These are phyloP conservation scores for Cryptotis parvus DNA, from an alignment of 2,113 vertebrate genomes.

Conservation along the genomic window DNA sequence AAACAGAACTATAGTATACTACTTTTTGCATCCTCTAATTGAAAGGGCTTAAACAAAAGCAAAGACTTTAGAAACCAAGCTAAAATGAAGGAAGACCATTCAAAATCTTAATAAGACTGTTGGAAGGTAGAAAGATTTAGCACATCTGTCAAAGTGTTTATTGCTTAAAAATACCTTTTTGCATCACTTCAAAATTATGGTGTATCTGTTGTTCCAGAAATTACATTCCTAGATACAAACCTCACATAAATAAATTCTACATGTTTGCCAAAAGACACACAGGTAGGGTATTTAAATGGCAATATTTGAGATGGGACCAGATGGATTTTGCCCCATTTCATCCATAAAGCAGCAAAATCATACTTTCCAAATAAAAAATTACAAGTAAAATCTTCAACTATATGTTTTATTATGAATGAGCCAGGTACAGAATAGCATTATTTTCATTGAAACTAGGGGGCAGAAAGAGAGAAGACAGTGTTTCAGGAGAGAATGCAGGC, in stretches of 20 bases:
- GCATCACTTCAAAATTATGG: neutral
- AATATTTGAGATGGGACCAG: neutral
- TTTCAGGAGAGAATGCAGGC: too few species aligned
- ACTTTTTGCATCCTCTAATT: neutral
- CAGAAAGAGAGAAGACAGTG: too few species aligned
- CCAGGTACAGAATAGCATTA: neutral
- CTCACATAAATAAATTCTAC: neutral
- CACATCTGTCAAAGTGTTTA: neutral
- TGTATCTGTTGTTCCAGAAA: neutral
- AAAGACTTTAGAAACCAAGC: conserved; percentile 57
- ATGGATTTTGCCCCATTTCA: neutral
- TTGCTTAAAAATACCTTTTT: neutral
- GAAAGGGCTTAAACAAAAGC: neutral
- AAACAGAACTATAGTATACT: neutral
- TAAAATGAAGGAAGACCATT: conserved; percentile 62
- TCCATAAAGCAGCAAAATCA: neutral
- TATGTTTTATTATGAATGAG: neutral
- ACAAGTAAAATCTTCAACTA: rapidly evolving
- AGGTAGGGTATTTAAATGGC: neutral
- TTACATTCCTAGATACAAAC: neutral
- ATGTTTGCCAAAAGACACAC: neutral
- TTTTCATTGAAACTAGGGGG: too few species aligned
- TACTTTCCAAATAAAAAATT: neutral
- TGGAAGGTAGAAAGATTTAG: neutral
- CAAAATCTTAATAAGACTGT: neutral